A percentile compares a stretch with the other conserved stretches of the same genome.
These are phyloP conservation scores for Pseudois nayaur DNA, from an alignment of 2,113 vertebrate genomes.

Conservation along the genomic window DNA sequence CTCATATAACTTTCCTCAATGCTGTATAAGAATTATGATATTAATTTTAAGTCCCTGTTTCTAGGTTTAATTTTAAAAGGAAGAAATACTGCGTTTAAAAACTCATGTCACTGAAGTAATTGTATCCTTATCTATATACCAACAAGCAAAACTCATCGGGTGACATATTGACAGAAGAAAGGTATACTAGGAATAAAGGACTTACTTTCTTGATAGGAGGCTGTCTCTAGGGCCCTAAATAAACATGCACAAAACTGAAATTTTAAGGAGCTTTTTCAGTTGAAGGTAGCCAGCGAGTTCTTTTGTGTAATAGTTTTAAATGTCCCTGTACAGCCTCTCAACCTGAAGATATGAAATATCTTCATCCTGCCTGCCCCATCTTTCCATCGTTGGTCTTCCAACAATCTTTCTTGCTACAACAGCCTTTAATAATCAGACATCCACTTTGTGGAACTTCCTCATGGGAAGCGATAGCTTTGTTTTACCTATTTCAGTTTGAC, in stretches of 20 bases:
- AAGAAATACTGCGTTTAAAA: constrained; percentile 23
- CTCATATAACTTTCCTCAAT: not conserved
- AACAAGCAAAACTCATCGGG: not conserved
- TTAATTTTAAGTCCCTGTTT: not conserved
- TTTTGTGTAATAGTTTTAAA: constrained; percentile 4
- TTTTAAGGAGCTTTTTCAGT: constrained; percentile 10
- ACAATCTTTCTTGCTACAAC: not conserved
- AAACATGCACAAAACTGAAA: constrained; percentile 38
- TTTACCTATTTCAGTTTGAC: not conserved
- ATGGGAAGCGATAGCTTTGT: not conserved
- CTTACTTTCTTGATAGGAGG: constrained; percentile 26
- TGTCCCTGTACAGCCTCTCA: not conserved
- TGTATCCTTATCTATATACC: not conserved
- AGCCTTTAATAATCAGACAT: not conserved
- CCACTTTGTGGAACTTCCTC: not conserved
- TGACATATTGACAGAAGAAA: not conserved
- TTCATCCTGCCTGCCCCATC: not conserved
- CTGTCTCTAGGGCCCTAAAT: not conserved
- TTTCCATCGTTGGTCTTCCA: not conserved
- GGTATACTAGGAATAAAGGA: not conserved
- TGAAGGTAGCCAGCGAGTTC: constrained; percentile 4
- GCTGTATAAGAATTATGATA: not conserved
- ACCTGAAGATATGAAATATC: constrained; percentile 15
- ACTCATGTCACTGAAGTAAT: not conserved
- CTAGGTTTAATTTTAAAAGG: constrained; percentile 27